Conservation (phyloP, 2,113 vertebrate genomes). For the Rostratula benghalensis region DNA sequence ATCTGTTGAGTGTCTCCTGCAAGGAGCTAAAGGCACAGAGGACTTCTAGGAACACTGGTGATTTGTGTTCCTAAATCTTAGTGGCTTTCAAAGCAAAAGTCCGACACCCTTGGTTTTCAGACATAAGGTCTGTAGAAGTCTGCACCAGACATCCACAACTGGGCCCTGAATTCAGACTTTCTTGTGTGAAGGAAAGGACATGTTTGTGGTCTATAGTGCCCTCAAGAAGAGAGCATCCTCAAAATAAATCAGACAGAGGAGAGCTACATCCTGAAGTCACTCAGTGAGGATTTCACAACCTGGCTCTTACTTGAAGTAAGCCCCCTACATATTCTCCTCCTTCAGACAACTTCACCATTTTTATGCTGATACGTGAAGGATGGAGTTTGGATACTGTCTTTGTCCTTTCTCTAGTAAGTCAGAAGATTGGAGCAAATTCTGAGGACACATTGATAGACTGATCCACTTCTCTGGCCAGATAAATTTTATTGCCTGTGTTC, state of each 20-base stretch:
- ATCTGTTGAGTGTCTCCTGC: fast-evolving
- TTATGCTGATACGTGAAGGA: not conserved
- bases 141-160: not conserved
- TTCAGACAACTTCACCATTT: not conserved
- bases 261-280: not conserved
- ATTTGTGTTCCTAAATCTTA: not conserved
- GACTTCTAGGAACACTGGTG: not conserved
- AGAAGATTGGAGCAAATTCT: not conserved
- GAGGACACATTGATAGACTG: not conserved
- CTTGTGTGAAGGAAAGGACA: not conserved
- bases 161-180: not conserved
- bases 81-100: not conserved
- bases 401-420: not conserved
- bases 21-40: not conserved
- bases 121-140: not conserved
- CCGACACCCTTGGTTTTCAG: not conserved
- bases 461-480: not conserved
- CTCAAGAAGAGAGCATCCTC: not conserved
- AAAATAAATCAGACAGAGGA: not conserved
- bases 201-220: not conserved
- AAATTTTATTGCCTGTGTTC: not conserved
- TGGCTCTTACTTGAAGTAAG: not conserved
- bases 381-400: not conserved
- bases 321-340: not conserved
- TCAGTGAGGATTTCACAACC: not conserved